Percentiles rank a stretch among this genome's conserved stretches.
Conservation (phyloP, 1,140 invertebrate genomes). For the Aporrectodea caliginosa region DNA sequence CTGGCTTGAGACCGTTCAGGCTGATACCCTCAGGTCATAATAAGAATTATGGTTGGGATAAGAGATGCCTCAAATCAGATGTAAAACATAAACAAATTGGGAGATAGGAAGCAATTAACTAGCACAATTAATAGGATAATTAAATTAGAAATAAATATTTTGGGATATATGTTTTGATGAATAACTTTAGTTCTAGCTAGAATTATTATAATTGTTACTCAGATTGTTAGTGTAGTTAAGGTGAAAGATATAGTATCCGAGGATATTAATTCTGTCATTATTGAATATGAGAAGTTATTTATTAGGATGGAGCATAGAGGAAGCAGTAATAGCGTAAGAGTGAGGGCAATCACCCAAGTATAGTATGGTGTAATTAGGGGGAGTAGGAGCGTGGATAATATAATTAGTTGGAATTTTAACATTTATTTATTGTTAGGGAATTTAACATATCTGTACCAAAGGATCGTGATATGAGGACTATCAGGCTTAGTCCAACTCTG, state of each 20-base stretch:
- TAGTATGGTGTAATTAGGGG: neutral
- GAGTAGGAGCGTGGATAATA: neutral
- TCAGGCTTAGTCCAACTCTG: neutral
- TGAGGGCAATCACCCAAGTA: neutral
- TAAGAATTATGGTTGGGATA: conserved; percentile 64
- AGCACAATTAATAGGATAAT: neutral
- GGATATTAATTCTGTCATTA: neutral
- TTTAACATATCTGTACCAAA: neutral
- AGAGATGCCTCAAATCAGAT: conserved; percentile 65
- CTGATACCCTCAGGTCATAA: conserved; percentile 65
- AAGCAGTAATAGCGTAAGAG: neutral
- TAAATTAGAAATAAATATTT: neutral
- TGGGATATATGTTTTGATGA: neutral
- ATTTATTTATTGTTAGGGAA: neutral
- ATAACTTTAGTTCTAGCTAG: neutral
- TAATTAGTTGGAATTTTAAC: neutral
- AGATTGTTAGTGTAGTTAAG: neutral
- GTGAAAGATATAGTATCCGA: neutral
- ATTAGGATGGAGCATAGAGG: neutral
- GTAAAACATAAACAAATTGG: conserved; percentile 64
- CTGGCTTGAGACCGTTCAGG: conserved; percentile 62
- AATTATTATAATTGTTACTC: neutral
- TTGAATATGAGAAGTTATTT: neutral
- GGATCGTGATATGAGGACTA: neutral
- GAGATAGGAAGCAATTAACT: neutral